These are phyloP conservation scores for Polydrusus pterygomalis DNA, from an alignment of 2,888 invertebrate genomes.

Conservation along the genomic window DNA sequence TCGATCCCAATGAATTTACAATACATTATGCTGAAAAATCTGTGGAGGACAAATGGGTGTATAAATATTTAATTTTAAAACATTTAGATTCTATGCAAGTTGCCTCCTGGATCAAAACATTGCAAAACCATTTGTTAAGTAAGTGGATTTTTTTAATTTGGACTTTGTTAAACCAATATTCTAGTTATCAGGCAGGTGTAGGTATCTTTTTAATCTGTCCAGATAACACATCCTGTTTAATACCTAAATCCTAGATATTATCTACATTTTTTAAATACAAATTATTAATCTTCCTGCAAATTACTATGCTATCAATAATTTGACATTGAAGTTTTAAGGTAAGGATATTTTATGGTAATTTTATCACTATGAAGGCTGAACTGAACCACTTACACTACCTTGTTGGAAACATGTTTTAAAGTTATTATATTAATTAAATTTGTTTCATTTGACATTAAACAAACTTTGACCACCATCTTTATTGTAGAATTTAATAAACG, in stretches of 20 bases:
- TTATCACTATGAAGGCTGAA: background rate
- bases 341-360: slow-evolving; percentile 7
- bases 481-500: slow-evolving; percentile 74
- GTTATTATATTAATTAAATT: background rate
- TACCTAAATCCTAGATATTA: too few species aligned
- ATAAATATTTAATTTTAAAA: slow-evolving; percentile 75
- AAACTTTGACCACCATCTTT: slow-evolving; percentile 30
- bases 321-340: slow-evolving; percentile 15
- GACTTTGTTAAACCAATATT: slow-evolving; percentile 15
- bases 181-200: background rate
- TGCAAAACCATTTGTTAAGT: slow-evolving; percentile 75
- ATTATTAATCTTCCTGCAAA: background rate
- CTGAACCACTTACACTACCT: background rate
- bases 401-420: slow-evolving; percentile 17
- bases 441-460: background rate
- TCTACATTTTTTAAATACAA: background rate
- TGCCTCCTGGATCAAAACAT: slow-evolving; percentile 78
- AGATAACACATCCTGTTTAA: background rate
- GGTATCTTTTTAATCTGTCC: background rate
- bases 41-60: slow-evolving; percentile 76
- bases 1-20: slow-evolving; percentile 74
- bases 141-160: slow-evolving; percentile 58
- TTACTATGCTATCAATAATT: background rate
- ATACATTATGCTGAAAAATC: slow-evolving; percentile 78
- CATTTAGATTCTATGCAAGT: slow-evolving; percentile 78